Percentiles rank a stretch among this genome's conserved stretches.
Conservation (phyloP, 2,888 invertebrate species). For the Mesorhabditis sp. region DNA sequence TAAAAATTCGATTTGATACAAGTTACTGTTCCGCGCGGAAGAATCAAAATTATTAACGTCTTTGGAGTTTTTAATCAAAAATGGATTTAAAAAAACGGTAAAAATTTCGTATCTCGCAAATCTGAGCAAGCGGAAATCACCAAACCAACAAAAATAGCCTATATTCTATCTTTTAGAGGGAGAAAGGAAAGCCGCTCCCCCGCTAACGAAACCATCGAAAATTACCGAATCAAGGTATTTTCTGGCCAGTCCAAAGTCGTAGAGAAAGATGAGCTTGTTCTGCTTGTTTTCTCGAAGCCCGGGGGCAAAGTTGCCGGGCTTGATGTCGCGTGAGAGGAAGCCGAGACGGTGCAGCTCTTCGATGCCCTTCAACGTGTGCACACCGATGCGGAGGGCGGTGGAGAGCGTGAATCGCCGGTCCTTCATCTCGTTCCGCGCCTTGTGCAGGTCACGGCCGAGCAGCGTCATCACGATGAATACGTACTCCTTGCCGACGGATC, state of each 20-base stretch:
- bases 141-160: too few relatives aligned
- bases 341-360: slow-evolving; percentile 34
- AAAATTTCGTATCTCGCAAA: too few relatives aligned
- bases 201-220: too few relatives aligned
- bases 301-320: slow-evolving; percentile 36
- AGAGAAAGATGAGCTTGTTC: slow-evolving; percentile 23
- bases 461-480: slow-evolving; percentile 41
- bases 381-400: slow-evolving; percentile 36
- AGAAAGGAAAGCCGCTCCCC: background rate
- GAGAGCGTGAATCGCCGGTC: slow-evolving; percentile 32
- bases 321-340: slow-evolving; percentile 30
- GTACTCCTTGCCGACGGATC: slow-evolving; percentile 28
- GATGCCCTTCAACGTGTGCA: slow-evolving; percentile 35
- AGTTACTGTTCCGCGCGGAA: too few relatives aligned
- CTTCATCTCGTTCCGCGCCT: slow-evolving; percentile 23
- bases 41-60: too few relatives aligned
- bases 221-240: slow-evolving; percentile 18
- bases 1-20: too few relatives aligned
- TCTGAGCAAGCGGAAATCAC: too few relatives aligned
- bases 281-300: slow-evolving; percentile 21
- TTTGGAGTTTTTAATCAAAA: too few relatives aligned
- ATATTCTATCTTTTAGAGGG: background rate
- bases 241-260: slow-evolving; percentile 28
- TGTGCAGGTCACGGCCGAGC: slow-evolving; percentile 36
- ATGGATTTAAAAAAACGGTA: too few relatives aligned